Base-by-base conservation (phyloP, 2,888 invertebrate genomes). In the Eubasilissa splendida region DNA sequence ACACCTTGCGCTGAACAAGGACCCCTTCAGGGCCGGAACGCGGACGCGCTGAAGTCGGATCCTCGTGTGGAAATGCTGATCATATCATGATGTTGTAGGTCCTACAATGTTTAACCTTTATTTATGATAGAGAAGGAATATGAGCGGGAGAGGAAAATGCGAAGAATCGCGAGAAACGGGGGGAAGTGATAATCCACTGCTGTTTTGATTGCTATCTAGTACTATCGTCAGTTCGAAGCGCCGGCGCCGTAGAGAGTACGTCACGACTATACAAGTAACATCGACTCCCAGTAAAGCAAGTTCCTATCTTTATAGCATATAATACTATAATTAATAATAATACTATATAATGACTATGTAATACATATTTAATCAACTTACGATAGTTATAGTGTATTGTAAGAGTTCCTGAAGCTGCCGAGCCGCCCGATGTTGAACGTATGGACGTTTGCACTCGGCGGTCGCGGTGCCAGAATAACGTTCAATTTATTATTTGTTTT, bases 221-320 rank as follows among this genome's bases (percentile, higher is more conserved):
- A 63, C 63, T 63, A 63, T 12, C 63, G 63, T 33, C 33, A 63
- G 63, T 31, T 63, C 42, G 33, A 22, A 71, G 54, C 54, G 58
- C 77, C 53, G 63, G 54, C 54, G 58, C 77, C 53, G 63, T 66
- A 42, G 77, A 80, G 80, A 82, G 82, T 80, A 76, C 77, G 80
- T 77, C 60, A 78, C 70, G 68, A 66, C 22, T 58, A 73, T 33
- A 63, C 65, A 77, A 71, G 86, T 88, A 89, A 86, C 90, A 90
- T 90, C 90, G 88, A 89, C 90, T 89, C 91, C 90, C 90, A 90
- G 91, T 89, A 90, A 90, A 91, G 90, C 90, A 91, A 91, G 91
- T 91, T 91, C 91, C 91, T 91, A 91, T 91, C 90, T 91, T 90
- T 90, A 91, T 91, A 90, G 90, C 90, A 91, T 91, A 91, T 91